Evolutionary conservation across 2,888 invertebrate genomes (phyloP).

Genomic region (Zhengitettix transpicula): DNA sequence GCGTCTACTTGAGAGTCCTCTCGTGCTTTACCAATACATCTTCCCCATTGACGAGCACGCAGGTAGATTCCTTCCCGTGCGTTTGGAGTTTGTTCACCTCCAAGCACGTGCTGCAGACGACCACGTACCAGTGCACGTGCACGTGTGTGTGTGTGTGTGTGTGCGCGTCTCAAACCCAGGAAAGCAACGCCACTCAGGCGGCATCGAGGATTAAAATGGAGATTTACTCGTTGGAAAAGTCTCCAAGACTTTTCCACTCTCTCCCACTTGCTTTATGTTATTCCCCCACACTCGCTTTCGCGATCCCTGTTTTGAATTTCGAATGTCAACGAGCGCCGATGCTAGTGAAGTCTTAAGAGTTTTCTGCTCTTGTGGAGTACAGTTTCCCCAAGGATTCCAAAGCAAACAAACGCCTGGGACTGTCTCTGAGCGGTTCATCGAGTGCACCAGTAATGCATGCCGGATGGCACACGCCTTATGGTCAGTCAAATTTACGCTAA

Average conservation of each 20-base stretch:
- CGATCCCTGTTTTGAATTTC: constrained; percentile 6
- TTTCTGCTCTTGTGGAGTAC: neutral
- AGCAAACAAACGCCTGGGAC: too few species aligned
- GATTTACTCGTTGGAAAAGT: neutral
- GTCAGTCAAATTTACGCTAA: too few species aligned
- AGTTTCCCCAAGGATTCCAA: neutral
- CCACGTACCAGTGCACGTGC: neutral
- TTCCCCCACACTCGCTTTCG: neutral
- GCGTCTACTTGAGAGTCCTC: too few species aligned
- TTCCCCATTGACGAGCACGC: too few species aligned
- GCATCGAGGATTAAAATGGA: neutral
- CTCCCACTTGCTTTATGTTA: too few species aligned
- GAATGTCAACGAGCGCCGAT: neutral
- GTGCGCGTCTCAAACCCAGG: neutral
- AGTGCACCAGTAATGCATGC: too few species aligned
- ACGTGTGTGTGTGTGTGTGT: neutral
- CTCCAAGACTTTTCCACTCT: neutral
- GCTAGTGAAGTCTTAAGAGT: neutral
- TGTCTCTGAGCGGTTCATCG: too few species aligned
- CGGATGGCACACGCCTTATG: too few species aligned
- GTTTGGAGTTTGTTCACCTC: too few species aligned
- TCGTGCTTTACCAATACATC: too few species aligned
- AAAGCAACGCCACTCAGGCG: neutral
- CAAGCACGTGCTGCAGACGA: too few species aligned
- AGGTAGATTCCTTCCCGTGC: too few species aligned